Conservation (phyloP, 2,113 vertebrate genomes). For the Manacus vitellinus region DNA sequence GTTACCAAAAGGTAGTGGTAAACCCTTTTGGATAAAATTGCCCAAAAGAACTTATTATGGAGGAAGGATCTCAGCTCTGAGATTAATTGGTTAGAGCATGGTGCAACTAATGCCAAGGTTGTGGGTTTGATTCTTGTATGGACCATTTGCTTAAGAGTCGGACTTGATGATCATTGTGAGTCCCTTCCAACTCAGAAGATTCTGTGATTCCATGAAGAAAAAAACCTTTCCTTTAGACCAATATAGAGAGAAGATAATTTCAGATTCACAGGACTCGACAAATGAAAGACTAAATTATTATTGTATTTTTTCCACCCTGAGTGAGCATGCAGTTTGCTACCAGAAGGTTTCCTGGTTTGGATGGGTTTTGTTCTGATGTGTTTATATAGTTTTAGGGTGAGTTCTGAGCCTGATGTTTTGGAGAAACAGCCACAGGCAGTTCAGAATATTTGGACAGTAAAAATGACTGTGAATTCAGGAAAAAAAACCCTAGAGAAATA, state of each 20-base stretch:
- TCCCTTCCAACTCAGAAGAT: not conserved
- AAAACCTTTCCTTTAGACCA: not conserved
- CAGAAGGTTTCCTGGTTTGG: not conserved
- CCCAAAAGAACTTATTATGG: not conserved
- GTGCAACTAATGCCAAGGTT: not conserved
- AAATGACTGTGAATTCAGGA: not conserved
- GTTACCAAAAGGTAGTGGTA: not conserved
- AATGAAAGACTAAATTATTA: not conserved
- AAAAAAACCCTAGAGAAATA: not conserved
- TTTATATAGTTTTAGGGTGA: not conserved
- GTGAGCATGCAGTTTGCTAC: not conserved
- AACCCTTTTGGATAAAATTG: not conserved
- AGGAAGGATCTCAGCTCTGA: not conserved
- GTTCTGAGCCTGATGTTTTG: not conserved
- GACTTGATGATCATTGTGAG: not conserved
- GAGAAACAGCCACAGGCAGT: not conserved
- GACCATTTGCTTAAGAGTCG: not conserved
- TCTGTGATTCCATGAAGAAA: not conserved
- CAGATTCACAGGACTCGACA: not conserved
- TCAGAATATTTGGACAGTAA: not conserved
- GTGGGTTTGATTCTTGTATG: not conserved
- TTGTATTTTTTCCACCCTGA: not conserved
- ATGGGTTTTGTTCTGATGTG: not conserved
- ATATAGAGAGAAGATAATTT: not conserved
- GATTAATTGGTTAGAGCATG: not conserved